Evolutionary conservation across 2,113 vertebrate genomes (phyloP), one percentile per base, ranked within the genome.

Genomic region (Nettapus auritus): DNA sequence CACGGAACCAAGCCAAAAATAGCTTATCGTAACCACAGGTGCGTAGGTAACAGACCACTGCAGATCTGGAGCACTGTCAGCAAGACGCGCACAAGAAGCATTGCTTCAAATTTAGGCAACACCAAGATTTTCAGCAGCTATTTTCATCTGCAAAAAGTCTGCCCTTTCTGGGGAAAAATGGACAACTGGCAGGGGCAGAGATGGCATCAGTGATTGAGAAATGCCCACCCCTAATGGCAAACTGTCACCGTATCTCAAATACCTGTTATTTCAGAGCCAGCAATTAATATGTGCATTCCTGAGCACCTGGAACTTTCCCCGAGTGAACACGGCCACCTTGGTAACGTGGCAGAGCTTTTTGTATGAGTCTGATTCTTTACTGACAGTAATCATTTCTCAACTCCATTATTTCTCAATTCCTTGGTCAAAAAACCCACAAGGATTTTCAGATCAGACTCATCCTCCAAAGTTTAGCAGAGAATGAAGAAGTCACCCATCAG

Each of bases 341-440:
- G 86, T 93, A 95, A 93, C 94, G 86, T 91, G 90, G 83, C 62
- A 93, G 66, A 84, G 92, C 73, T 93, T 96, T 96, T 89, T 81
- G 88, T 63, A 70, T 14, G 70, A 90, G 38, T 75, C 80, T 83
- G 74, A 91, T 77, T 94, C 86, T 78, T 79, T 60, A 66, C 73
- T 84, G 82, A 89, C 71, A 91, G 60, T 57, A 89, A 52, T 71
- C 68, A 88, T 57, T 86, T 81, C 83, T 91, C 52, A 93, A 85
- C 59, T 82, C 69, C 29, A 17, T 18, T 56, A 31, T 56, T 56
- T 56, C 53, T 29, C 62, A 40, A 21, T 22, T 40, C 52, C 40
- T 92, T 81, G 3, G 7, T 60, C 25, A 57, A 88, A 96, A 44
- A 82, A 91, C 26, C 4, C 29, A 59, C 20, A 42, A 52, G 29